These are phyloP conservation scores for Liodrosophila aerea DNA, from an alignment of 2,888 invertebrate species.

Conservation along the genomic window DNA sequence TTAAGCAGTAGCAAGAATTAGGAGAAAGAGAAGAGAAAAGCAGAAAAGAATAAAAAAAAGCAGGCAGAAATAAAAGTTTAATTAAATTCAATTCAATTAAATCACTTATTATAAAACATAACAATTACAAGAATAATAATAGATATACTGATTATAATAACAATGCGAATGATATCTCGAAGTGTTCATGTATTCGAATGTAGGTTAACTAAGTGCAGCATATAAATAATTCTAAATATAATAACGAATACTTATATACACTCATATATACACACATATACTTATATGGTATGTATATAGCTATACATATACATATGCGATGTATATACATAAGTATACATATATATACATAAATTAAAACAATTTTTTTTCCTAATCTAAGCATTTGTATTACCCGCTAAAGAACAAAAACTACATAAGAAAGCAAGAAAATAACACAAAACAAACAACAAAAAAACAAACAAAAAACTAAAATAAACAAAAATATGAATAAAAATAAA, in stretches of 20 bases:
- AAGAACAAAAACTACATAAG: constrained; percentile 40
- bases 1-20: constrained; percentile 7
- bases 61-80: constrained; percentile 51
- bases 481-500: constrained; percentile 36
- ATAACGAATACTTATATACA: constrained; percentile 45
- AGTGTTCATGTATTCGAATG: constrained; percentile 77
- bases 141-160: constrained; percentile 11
- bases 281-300: constrained; percentile 21
- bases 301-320: constrained; percentile 34
- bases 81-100: constrained; percentile 72
- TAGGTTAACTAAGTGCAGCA: constrained; percentile 69
- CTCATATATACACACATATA: constrained; percentile 31
- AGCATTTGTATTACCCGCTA: constrained; percentile 73
- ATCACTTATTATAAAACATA: constrained; percentile 57
- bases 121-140: constrained; percentile 14
- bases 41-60: constrained; percentile 7
- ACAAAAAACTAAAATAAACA: constrained; percentile 31
- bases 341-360: constrained; percentile 16
- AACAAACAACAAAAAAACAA: constrained; percentile 29
- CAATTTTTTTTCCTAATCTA: constrained; percentile 65
- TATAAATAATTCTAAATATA: constrained; percentile 57
- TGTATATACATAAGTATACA: constrained; percentile 38
- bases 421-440: constrained; percentile 43
- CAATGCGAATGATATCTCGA: constrained; percentile 67
- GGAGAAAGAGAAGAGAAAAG: constrained; percentile 6